Conservation (phyloP, 2,888 invertebrate genomes). For the Octodonta nipae region DNA sequence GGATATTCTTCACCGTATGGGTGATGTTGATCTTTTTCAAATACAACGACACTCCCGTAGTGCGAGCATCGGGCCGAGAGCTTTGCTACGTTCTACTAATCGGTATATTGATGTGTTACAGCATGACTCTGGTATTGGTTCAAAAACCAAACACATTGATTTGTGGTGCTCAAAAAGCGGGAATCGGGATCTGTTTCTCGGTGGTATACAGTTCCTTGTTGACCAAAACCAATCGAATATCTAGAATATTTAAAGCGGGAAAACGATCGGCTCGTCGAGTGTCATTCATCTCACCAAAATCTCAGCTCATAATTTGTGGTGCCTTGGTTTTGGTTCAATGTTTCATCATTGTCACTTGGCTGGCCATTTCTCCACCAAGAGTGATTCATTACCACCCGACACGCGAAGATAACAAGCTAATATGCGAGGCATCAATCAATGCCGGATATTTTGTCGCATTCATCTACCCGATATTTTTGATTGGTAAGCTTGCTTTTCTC, state of each 20-base stretch:
- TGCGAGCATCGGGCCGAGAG: conserved; percentile 48
- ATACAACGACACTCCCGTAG: conserved; percentile 53
- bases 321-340: conserved; percentile 43
- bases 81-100: conserved; percentile 48
- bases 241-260: conserved; percentile 50
- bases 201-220: conserved; percentile 51
- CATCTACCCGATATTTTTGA: too few species aligned
- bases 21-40: conserved; percentile 49
- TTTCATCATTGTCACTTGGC: conserved; percentile 48
- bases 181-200: conserved; percentile 52
- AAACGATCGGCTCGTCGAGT: conserved; percentile 48
- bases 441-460: too few species aligned
- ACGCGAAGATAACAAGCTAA: too few species aligned
- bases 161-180: conserved; percentile 48
- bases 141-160: conserved; percentile 43
- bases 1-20: conserved; percentile 45
- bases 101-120: conserved; percentile 49
- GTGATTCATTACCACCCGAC: conserved; percentile 43
- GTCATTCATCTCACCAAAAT: conserved; percentile 51
- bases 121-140: conserved; percentile 48
- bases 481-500: too few species aligned
- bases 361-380: conserved; percentile 52
- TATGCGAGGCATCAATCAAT: too few species aligned
- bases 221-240: conserved; percentile 52
- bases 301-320: conserved; percentile 43